Evolutionary conservation across 2,113 vertebrate species (phyloP).

Genomic region (Garra rufa): DNA sequence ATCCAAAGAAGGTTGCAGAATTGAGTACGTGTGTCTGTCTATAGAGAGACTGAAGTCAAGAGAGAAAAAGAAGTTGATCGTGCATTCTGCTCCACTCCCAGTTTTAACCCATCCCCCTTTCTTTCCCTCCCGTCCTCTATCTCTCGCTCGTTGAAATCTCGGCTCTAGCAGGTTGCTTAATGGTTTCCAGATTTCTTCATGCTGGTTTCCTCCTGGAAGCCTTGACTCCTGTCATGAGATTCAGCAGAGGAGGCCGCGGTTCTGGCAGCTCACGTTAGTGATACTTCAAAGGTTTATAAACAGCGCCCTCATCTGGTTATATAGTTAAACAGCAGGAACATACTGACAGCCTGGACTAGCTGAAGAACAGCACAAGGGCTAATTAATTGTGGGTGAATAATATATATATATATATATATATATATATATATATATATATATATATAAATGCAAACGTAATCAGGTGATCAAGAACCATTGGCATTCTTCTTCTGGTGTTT

Average conservation of each 20-base stretch:
- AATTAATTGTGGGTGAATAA: background rate
- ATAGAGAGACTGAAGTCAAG: constrained; percentile 48
- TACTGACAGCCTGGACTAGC: background rate
- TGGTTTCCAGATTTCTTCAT: constrained; percentile 80
- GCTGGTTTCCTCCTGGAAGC: constrained; percentile 71
- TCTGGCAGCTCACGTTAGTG: constrained; percentile 56
- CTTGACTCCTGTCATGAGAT: constrained; percentile 75
- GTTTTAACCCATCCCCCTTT: constrained; percentile 64
- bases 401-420: no score
- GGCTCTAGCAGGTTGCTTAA: constrained; percentile 80
- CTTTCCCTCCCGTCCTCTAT: constrained; percentile 16
- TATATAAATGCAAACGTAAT: no score
- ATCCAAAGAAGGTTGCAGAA: constrained; percentile 21
- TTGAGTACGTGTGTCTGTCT: constrained; percentile 38
- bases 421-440: no score
- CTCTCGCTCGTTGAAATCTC: constrained; percentile 49
- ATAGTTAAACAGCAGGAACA: background rate
- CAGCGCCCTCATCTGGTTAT: constrained; percentile 71
- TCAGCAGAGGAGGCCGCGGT: constrained; percentile 70
- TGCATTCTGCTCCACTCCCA: constrained; percentile 68
- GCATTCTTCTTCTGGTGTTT: no score
- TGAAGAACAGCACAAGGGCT: background rate
- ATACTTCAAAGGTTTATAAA: constrained; percentile 55
- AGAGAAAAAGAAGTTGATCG: constrained; percentile 68
- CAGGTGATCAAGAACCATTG: no score